Evolutionary conservation across 2,797 vertebrate genomes (phyloP).

Genomic region (Percopsis omiscomaycus): DNA sequence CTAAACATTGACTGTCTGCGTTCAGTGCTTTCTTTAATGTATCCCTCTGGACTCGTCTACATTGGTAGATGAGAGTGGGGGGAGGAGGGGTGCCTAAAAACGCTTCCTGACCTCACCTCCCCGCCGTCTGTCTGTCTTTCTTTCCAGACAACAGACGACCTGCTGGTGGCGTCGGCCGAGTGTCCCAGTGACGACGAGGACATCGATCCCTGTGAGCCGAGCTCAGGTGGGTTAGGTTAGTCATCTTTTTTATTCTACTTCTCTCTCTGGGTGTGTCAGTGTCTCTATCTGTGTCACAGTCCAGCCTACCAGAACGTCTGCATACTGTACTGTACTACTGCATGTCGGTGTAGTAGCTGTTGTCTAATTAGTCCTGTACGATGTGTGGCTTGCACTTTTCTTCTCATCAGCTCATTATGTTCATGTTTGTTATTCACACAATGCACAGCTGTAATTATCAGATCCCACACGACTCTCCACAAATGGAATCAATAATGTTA

Average conservation of each 20-base stretch:
- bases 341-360: conserved; percentile 9
- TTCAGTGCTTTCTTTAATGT: conserved; percentile 47
- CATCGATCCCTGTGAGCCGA: conserved; percentile 99
- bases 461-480: conserved; percentile 33
- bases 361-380: neutral
- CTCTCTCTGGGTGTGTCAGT: conserved; percentile 77
- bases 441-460: conserved; percentile 43
- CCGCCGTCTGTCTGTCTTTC: conserved; percentile 50
- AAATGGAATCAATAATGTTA: conserved; percentile 27
- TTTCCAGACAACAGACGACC: conserved; percentile 91
- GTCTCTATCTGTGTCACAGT: conserved; percentile 57
- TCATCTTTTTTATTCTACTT: conserved; percentile 94
- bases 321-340: conserved; percentile 10
- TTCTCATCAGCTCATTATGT: conserved; percentile 25
- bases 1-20: conserved; percentile 51
- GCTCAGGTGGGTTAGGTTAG: conserved; percentile 99
- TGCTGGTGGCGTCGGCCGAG: conserved; percentile 95
- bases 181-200: conserved; percentile 99
- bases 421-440: conserved; percentile 16
- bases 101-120: conserved; percentile 32
- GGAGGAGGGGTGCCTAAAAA: conserved; percentile 17
- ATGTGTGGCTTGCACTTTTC: conserved; percentile 22
- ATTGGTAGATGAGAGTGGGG: conserved; percentile 30
- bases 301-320: conserved; percentile 30
- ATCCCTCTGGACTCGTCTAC: conserved; percentile 39